These are phyloP conservation scores for Polyodon spathula DNA, from an alignment of 2,113 vertebrate genomes.

Conservation along the genomic window DNA sequence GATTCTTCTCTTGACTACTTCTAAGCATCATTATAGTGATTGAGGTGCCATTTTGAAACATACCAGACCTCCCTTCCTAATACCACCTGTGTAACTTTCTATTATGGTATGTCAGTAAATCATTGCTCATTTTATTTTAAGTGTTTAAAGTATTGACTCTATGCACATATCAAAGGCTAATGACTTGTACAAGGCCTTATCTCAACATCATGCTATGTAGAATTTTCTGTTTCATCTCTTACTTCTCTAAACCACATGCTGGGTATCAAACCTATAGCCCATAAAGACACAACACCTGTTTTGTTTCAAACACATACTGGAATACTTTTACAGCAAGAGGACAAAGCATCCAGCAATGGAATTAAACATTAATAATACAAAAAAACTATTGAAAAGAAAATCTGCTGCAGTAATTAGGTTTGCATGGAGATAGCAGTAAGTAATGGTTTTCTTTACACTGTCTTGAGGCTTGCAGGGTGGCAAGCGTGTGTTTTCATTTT, in stretches of 20 bases:
- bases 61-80: background rate
- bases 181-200: background rate
- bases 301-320: constrained; percentile 6
- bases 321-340: background rate
- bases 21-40: too few relatives aligned
- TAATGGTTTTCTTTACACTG: too few relatives aligned
- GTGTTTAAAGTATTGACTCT: background rate
- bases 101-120: background rate
- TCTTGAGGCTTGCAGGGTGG: too few relatives aligned
- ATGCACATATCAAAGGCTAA: background rate
- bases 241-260: background rate
- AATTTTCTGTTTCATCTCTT: background rate
- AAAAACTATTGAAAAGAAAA: too few relatives aligned
- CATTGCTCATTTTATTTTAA: background rate
- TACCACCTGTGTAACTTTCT: background rate
- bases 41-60: background rate
- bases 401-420: too few relatives aligned
- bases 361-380: background rate
- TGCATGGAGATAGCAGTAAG: too few relatives aligned
- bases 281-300: background rate
- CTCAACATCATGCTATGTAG: background rate
- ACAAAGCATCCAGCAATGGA: background rate
- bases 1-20: too few relatives aligned
- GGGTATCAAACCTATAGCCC: constrained; percentile 5
- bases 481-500: too few relatives aligned